These are phyloP conservation scores for Penaeus japonicus DNA, from an alignment of 1,140 invertebrate genomes.

Conservation along the genomic window DNA sequence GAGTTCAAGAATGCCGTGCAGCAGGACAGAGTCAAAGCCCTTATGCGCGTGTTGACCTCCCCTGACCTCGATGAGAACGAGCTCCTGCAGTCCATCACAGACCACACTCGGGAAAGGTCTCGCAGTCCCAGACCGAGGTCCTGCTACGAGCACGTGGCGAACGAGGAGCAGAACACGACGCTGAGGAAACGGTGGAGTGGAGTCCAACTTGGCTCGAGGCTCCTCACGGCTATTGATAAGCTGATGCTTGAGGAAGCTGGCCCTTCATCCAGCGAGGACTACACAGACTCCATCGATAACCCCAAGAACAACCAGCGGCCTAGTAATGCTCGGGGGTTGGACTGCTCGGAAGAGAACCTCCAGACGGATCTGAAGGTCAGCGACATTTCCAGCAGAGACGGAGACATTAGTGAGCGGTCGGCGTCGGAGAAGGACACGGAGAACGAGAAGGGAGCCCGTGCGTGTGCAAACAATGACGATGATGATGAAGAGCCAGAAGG, in stretches of 20 bases:
- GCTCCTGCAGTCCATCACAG: constrained; percentile 46
- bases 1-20: constrained; percentile 59
- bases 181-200: constrained; percentile 78
- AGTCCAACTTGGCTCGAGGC: constrained; percentile 74
- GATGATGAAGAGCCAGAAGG: constrained; percentile 50
- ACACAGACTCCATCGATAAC: constrained; percentile 76
- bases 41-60: constrained; percentile 54
- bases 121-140: constrained; percentile 73
- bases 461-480: constrained; percentile 39
- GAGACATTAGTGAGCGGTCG: constrained; percentile 56
- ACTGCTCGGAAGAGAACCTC: constrained; percentile 33
- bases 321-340: neutral
- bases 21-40: constrained; percentile 56
- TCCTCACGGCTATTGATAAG: constrained; percentile 76
- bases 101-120: constrained; percentile 60
- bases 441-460: constrained; percentile 54
- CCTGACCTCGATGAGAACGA: constrained; percentile 55
- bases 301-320: constrained; percentile 57
- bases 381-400: constrained; percentile 56
- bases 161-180: constrained; percentile 76
- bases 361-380: constrained; percentile 41
- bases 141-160: constrained; percentile 71
- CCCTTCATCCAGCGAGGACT: constrained; percentile 72
- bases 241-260: constrained; percentile 70
- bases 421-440: constrained; percentile 58